These are phyloP conservation scores for Epirrhoe tristata DNA, from an alignment of 2,888 invertebrate genomes.

Conservation along the genomic window DNA sequence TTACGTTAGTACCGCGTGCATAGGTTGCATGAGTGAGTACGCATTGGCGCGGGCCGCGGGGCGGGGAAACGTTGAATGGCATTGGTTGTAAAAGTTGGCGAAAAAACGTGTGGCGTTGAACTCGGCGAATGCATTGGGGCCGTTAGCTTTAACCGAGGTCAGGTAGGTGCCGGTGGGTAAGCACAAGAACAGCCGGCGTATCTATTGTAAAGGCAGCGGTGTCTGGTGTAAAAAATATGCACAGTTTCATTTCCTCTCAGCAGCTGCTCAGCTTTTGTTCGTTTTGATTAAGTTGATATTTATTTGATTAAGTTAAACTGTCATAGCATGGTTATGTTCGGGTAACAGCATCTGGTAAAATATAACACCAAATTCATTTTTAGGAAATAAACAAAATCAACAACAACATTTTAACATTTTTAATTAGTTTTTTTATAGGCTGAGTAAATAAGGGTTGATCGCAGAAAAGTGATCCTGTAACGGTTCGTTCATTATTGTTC, in stretches of 20 bases:
- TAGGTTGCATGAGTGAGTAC: slow-evolving; percentile 26
- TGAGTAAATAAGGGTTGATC: no score
- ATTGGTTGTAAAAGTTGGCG: slow-evolving; percentile 65
- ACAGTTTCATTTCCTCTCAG: slow-evolving; percentile 37
- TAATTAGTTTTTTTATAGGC: no score
- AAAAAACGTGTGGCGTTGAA: slow-evolving; percentile 77
- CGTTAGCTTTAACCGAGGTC: slow-evolving; percentile 80
- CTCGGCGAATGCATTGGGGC: slow-evolving; percentile 72
- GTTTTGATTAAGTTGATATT: slow-evolving; percentile 2
- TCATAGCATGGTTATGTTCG: not conserved
- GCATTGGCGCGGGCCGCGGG: slow-evolving; percentile 19
- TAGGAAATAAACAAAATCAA: no score
- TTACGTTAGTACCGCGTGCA: slow-evolving; percentile 31
- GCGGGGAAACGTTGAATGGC: slow-evolving; percentile 46
- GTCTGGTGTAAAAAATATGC: slow-evolving; percentile 50
- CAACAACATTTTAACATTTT: no score
- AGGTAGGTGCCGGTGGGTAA: slow-evolving; percentile 57
- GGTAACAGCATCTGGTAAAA: not conserved
- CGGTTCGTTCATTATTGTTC: no score
- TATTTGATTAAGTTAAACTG: no score
- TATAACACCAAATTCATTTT: no score
- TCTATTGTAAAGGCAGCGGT: slow-evolving; percentile 39
- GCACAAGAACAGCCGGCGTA: slow-evolving; percentile 20
- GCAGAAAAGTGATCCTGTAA: no score
- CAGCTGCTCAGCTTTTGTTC: not conserved